These are phyloP conservation scores for Megaustenia siamemsis DNA, from an alignment of 2,888 invertebrate species.

Conservation along the genomic window DNA sequence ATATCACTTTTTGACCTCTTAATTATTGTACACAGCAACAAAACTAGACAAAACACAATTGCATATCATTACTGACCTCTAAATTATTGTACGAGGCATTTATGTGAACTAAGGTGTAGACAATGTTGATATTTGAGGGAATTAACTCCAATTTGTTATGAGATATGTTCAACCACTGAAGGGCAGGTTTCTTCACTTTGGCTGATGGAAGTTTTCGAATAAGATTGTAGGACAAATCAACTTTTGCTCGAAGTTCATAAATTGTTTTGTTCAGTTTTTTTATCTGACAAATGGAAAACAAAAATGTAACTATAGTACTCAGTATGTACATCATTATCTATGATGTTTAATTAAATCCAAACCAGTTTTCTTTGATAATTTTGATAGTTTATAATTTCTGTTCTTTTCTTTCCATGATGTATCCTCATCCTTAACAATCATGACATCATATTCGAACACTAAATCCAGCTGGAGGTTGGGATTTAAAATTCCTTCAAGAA, in stretches of 20 bases:
- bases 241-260: constrained; percentile 74
- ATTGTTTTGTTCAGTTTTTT: constrained; percentile 72
- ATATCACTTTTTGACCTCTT: neutral
- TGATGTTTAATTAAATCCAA: too few species aligned
- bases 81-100: constrained; percentile 86
- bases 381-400: too few species aligned
- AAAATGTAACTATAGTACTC: too few species aligned
- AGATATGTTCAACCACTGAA: constrained; percentile 74
- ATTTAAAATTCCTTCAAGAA: too few species aligned
- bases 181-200: constrained; percentile 70
- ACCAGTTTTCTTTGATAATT: too few species aligned
- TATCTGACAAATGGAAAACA: constrained; percentile 25
- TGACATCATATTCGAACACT: too few species aligned
- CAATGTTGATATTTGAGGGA: constrained; percentile 74
- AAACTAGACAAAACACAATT: too few species aligned
- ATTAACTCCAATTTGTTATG: constrained; percentile 72
- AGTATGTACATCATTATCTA: too few species aligned
- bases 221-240: constrained; percentile 72
- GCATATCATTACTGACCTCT: too few species aligned
- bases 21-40: neutral
- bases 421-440: too few species aligned
- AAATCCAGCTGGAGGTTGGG: too few species aligned
- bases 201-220: constrained; percentile 75
- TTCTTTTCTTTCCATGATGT: too few species aligned
- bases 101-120: constrained; percentile 81